Conservation (phyloP, 2,888 invertebrate species). For the Xylophagus ater region DNA sequence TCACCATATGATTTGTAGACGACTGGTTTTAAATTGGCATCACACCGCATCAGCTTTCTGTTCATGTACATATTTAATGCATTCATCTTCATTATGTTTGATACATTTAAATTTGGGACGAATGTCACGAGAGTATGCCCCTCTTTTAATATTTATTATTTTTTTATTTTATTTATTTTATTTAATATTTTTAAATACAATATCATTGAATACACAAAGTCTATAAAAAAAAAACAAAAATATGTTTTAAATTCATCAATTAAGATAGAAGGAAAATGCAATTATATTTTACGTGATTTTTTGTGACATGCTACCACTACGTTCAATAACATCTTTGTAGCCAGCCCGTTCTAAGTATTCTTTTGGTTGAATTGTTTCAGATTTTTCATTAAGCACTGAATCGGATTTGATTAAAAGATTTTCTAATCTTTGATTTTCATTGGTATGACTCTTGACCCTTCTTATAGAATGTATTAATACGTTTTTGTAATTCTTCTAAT, state of each 20-base stretch:
- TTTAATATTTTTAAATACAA: too few species aligned
- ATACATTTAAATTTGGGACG: conserved; percentile 72
- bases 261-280: too few species aligned
- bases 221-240: conserved; percentile 38
- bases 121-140: conserved; percentile 66
- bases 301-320: conserved; percentile 58
- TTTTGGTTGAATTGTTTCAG: conserved; percentile 40
- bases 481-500: conserved; percentile 31
- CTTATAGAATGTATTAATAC: conserved; percentile 33
- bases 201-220: conserved; percentile 54
- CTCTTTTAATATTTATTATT: conserved; percentile 59
- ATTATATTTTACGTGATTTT: conserved; percentile 44
- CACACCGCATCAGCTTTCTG: conserved; percentile 29
- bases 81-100: conserved; percentile 47
- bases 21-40: conserved; percentile 28
- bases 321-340: conserved; percentile 59
- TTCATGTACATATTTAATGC: conserved; percentile 26
- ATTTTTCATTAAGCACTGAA: conserved; percentile 40
- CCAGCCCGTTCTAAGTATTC: conserved; percentile 53
- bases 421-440: conserved; percentile 30
- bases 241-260: too few species aligned
- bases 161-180: too few species aligned
- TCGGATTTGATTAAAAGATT: conserved; percentile 54
- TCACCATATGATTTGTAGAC: conserved; percentile 29
- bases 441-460: conserved; percentile 32